Conservation (phyloP, 2,888 invertebrate genomes). For the Bombylius discolor region DNA sequence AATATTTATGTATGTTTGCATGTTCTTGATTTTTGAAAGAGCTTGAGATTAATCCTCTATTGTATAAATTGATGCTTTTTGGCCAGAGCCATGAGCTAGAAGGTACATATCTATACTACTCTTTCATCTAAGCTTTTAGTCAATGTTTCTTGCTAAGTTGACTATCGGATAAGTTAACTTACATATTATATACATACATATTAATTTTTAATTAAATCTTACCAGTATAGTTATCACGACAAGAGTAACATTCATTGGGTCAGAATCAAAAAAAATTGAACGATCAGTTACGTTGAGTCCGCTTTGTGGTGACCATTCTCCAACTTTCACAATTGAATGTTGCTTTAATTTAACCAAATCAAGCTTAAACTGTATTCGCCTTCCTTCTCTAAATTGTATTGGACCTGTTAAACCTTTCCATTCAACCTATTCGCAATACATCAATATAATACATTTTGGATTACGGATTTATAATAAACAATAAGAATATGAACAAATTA, state of each 20-base stretch:
- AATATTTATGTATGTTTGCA: too few relatives aligned
- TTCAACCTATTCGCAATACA: constrained; percentile 46
- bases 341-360: constrained; percentile 62
- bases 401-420: constrained; percentile 69
- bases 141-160: too few relatives aligned
- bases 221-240: constrained; percentile 65
- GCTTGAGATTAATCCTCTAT: too few relatives aligned
- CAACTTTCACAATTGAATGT: constrained; percentile 59
- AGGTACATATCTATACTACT: too few relatives aligned
- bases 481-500: too few relatives aligned
- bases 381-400: constrained; percentile 67
- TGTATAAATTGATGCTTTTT: too few relatives aligned
- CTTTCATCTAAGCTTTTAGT: too few relatives aligned
- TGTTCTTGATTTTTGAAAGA: too few relatives aligned
- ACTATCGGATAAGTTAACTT: too few relatives aligned
- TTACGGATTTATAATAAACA: too few relatives aligned
- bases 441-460: neutral
- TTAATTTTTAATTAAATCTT: constrained; percentile 25
- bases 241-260: constrained; percentile 59
- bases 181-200: too few relatives aligned
- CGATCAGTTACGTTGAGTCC: constrained; percentile 59
- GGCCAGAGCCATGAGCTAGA: too few relatives aligned
- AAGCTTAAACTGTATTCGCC: constrained; percentile 58
- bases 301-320: constrained; percentile 55
- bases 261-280: constrained; percentile 57